Evolutionary conservation across 2,888 invertebrate species (phyloP).

Genomic region (Liodrosophila aerea): DNA sequence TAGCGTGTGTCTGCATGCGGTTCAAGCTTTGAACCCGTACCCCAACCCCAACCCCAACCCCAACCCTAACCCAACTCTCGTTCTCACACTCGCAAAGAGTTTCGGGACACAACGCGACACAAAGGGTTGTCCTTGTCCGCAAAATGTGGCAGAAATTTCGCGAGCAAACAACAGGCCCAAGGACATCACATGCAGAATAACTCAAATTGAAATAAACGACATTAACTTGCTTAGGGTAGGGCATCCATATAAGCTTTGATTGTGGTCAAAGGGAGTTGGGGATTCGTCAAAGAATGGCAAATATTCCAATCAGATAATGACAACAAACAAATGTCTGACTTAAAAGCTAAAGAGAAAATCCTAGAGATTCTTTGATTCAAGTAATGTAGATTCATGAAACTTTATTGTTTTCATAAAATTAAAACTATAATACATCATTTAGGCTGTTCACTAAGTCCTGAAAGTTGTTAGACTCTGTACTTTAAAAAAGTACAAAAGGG

Average conservation of each 20-base stretch:
- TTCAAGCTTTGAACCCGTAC: slow-evolving; percentile 34
- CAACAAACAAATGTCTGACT: not conserved
- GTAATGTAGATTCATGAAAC: no score
- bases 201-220: slow-evolving; percentile 52
- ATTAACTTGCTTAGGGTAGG: slow-evolving; percentile 14
- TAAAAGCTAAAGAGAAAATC: no score
- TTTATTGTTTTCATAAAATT: no score
- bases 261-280: not conserved
- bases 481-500: no score
- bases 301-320: not conserved
- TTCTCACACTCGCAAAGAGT: slow-evolving; percentile 11
- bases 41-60: slow-evolving; percentile 1
- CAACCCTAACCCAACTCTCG: not conserved
- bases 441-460: no score
- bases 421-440: no score
- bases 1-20: slow-evolving; percentile 56
- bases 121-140: slow-evolving; percentile 68
- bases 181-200: slow-evolving; percentile 35
- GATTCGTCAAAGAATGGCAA: not conserved
- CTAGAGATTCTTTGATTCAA: no score
- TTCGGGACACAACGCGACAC: slow-evolving; percentile 3
- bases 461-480: no score
- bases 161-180: slow-evolving; percentile 5
- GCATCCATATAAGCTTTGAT: slow-evolving; percentile 3
- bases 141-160: slow-evolving; percentile 36